These are phyloP conservation scores for Apus apus DNA, from an alignment of 2,113 vertebrate species.

Conservation along the genomic window DNA sequence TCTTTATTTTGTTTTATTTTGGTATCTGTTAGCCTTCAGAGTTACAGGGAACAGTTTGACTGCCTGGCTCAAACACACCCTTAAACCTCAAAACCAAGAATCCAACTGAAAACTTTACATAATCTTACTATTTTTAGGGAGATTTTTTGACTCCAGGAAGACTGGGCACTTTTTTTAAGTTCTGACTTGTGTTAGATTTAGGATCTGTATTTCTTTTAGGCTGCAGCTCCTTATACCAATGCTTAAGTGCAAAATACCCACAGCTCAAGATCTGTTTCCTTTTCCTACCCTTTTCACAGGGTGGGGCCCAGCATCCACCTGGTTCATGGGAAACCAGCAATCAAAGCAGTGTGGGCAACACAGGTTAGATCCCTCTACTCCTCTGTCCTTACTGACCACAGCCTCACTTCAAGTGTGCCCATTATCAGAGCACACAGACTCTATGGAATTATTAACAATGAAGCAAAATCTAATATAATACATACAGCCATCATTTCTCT, in stretches of 20 bases:
- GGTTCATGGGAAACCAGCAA: neutral
- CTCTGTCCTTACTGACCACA: neutral
- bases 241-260: neutral
- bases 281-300: neutral
- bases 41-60: neutral
- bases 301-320: neutral
- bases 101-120: neutral
- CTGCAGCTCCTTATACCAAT: neutral
- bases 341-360: neutral
- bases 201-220: neutral
- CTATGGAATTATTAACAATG: neutral
- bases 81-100: neutral
- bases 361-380: neutral
- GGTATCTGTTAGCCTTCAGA: neutral
- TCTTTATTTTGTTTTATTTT: slow-evolving; percentile 23
- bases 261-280: neutral
- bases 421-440: neutral
- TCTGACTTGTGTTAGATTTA: neutral
- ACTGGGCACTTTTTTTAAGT: neutral
- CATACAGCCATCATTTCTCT: neutral
- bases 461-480: neutral
- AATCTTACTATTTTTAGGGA: neutral
- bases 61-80: neutral
- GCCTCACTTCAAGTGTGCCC: neutral
- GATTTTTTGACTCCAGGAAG: neutral